Conservation (phyloP, 2,113 vertebrate species). For the Talpa occidentalis region DNA sequence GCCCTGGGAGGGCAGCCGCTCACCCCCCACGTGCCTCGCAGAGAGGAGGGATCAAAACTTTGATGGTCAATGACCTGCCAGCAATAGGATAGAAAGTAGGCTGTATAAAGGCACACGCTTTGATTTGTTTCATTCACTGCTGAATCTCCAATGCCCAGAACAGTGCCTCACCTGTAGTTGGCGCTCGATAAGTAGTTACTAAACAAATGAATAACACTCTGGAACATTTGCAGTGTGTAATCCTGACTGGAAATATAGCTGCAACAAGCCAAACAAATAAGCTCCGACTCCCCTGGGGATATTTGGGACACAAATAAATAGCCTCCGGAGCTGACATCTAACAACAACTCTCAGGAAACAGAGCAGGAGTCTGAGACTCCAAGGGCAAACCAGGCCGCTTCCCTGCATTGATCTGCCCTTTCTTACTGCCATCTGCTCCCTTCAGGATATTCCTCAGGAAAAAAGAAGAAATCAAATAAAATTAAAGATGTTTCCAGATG, state of each 20-base stretch:
- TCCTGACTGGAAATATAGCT: background rate
- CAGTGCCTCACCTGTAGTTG: background rate
- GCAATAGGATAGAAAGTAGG: background rate
- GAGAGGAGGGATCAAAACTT: background rate
- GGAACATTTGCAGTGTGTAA: background rate
- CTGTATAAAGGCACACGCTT: background rate
- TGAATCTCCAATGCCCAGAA: background rate
- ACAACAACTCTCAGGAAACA: background rate
- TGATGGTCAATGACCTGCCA: background rate
- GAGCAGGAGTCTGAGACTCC: background rate
- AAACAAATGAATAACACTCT: background rate
- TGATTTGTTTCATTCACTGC: background rate
- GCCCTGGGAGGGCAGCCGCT: background rate
- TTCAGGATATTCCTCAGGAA: conserved; percentile 56
- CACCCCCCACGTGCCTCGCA: background rate
- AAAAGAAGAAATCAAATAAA: conserved; percentile 72
- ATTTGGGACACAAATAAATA: background rate
- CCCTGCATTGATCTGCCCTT: conserved; percentile 56
- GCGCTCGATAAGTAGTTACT: background rate
- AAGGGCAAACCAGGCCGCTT: conserved; percentile 64
- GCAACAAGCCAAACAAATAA: background rate
- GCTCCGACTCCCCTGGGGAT: background rate
- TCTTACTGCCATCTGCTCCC: conserved; percentile 75
- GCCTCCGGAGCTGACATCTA: conserved; percentile 21
- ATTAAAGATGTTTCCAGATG: conserved; percentile 79